Conservation (phyloP, 2,113 vertebrate genomes). For the Lipotes vexillifer region DNA sequence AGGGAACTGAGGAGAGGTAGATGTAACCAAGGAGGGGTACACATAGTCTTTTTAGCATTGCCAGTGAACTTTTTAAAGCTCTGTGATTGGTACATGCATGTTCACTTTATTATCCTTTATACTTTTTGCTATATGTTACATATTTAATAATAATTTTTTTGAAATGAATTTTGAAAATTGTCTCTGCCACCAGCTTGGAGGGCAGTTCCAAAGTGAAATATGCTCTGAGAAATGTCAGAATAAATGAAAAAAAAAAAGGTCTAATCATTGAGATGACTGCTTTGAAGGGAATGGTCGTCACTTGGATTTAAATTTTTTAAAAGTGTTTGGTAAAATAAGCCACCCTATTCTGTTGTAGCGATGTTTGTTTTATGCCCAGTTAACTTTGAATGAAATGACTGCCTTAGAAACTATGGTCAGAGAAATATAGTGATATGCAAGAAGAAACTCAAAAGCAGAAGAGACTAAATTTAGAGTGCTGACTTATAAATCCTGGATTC, state of each 20-base stretch:
- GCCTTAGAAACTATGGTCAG: not conserved
- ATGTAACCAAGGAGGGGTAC: not conserved
- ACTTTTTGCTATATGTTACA: not conserved
- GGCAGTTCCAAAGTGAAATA: not conserved
- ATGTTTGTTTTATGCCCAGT: not conserved
- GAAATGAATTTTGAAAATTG: not conserved
- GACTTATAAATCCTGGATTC: not conserved
- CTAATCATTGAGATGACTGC: not conserved
- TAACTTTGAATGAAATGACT: conserved; percentile 17
- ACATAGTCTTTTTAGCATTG: not conserved
- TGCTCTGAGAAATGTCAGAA: not conserved
- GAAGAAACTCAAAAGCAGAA: not conserved
- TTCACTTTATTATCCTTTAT: not conserved
- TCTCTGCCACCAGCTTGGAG: not conserved
- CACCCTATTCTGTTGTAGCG: not conserved
- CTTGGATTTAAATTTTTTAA: not conserved
- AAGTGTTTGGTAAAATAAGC: not conserved
- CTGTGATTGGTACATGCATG: not conserved
- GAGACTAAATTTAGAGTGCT: not conserved
- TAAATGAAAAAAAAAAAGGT: not conserved
- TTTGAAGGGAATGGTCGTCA: not conserved
- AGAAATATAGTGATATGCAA: not conserved
- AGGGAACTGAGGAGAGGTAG: not conserved
- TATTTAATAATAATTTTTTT: not conserved
- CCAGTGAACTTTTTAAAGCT: not conserved